A percentile compares a stretch with the other conserved stretches of the same genome.
These are phyloP conservation scores for Parnassius apollo DNA, from an alignment of 2,888 invertebrate species.

Conservation along the genomic window DNA sequence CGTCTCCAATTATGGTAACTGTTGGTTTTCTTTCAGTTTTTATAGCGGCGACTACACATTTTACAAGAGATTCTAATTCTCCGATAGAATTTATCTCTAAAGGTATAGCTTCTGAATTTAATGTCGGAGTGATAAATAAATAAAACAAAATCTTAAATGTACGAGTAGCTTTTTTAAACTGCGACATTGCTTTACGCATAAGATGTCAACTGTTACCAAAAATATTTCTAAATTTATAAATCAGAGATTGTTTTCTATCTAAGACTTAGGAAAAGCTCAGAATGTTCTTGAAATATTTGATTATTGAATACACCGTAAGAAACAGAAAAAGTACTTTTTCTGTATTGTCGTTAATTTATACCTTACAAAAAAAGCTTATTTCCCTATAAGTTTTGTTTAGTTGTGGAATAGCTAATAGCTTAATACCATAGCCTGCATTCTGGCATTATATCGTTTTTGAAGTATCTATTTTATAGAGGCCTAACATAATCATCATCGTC, in stretches of 20 bases:
- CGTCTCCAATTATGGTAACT: slow-evolving; percentile 5
- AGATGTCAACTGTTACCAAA: neutral
- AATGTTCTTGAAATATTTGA: neutral
- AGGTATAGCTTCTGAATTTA: neutral
- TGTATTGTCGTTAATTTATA: too few relatives aligned
- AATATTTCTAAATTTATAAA: too few relatives aligned
- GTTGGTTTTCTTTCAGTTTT: slow-evolving; percentile 9
- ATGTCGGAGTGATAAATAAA: neutral
- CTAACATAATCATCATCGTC: too few relatives aligned
- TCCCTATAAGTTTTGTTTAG: too few relatives aligned
- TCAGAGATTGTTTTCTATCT: too few relatives aligned
- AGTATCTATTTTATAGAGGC: too few relatives aligned
- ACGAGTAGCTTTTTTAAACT: neutral
- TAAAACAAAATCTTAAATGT: neutral
- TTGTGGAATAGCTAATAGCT: too few relatives aligned
- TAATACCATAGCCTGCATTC: too few relatives aligned
- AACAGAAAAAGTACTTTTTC: too few relatives aligned
- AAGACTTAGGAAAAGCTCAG: slow-evolving; percentile 1
- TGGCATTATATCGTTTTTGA: too few relatives aligned
- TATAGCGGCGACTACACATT: slow-evolving; percentile 8
- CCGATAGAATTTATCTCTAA: neutral
- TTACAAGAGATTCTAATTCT: slow-evolving; percentile 2
- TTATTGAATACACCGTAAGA: too few relatives aligned
- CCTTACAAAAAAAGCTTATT: too few relatives aligned
- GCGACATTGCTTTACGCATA: slow-evolving; percentile 1